These are phyloP conservation scores for Labrus mixtus DNA, from an alignment of 2,113 vertebrate species.

Conservation along the genomic window DNA sequence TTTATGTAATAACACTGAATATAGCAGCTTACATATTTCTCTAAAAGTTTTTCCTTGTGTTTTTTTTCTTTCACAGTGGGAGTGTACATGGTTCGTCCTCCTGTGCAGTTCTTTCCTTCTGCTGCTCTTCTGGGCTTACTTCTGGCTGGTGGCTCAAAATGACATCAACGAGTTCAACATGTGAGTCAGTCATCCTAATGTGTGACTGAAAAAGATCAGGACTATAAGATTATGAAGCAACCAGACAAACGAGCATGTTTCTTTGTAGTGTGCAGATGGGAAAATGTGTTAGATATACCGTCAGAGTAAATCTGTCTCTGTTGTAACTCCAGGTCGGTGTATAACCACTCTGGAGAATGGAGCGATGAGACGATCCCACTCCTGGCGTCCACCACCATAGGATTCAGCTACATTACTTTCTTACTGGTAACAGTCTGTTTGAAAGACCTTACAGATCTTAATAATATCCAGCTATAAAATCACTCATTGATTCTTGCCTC, in stretches of 20 bases:
- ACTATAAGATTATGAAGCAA: no score
- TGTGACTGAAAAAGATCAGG: background rate
- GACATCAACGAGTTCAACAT: conserved; percentile 98
- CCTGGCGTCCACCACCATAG: conserved; percentile 88
- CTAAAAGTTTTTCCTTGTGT: background rate
- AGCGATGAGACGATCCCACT: conserved; percentile 94
- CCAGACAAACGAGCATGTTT: background rate
- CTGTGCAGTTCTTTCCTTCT: conserved; percentile 91
- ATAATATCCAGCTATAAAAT: background rate
- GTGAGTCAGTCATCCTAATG: conserved; percentile 79
- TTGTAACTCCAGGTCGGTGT: conserved; percentile 88
- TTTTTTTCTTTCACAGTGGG: conserved; percentile 87
- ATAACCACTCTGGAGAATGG: conserved; percentile 93
- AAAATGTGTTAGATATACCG: no score
- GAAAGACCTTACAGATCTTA: background rate
- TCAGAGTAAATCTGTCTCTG: background rate
- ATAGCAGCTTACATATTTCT: background rate
- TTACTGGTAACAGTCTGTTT: conserved; percentile 85
- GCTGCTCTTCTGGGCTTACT: conserved; percentile 94
- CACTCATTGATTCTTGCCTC: background rate
- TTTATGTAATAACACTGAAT: background rate
- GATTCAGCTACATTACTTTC: conserved; percentile 90
- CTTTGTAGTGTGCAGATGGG: no score
- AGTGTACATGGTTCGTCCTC: conserved; percentile 93
- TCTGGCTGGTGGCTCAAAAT: conserved; percentile 96